A percentile compares a stretch with the other conserved stretches of the same genome.
Evolutionary conservation across 1,140 invertebrate genomes (phyloP).

Genomic region (Drosophila murphyi): DNA sequence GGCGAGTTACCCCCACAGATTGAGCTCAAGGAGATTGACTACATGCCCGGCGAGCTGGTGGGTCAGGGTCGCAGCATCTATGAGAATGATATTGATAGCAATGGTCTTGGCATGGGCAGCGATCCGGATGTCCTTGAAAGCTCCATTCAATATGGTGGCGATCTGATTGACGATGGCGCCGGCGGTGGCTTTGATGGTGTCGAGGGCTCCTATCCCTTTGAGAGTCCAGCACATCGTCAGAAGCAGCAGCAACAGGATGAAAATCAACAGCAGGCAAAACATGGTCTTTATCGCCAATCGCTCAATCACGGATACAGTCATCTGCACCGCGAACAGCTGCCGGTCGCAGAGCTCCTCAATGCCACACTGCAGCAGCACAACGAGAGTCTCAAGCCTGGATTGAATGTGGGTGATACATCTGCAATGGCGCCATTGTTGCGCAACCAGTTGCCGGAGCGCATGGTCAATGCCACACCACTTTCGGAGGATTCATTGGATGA

Average conservation of each 20-base stretch:
- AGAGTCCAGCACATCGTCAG: conserved; percentile 58
- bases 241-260: conserved; percentile 25
- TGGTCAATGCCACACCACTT: conserved; percentile 56
- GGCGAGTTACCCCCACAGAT: conserved; percentile 84
- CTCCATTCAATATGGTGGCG: conserved; percentile 80
- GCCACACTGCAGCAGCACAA: conserved; percentile 59
- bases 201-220: conserved; percentile 80
- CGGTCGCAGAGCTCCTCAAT: conserved; percentile 65
- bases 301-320: conserved; percentile 59
- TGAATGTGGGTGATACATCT: conserved; percentile 27
- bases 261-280: conserved; percentile 16
- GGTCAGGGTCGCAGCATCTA: conserved; percentile 50
- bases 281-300: not conserved
- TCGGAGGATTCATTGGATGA: conserved; percentile 61
- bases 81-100: conserved; percentile 65
- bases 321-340: conserved; percentile 73
- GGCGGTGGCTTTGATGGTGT: conserved; percentile 80
- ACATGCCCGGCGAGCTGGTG: conserved; percentile 73
- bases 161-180: conserved; percentile 77
- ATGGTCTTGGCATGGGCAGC: conserved; percentile 46
- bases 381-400: conserved; percentile 11
- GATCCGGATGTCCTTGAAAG: conserved; percentile 64
- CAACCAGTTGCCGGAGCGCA: conserved; percentile 28
- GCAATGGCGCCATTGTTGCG: conserved; percentile 62
- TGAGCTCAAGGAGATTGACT: conserved; percentile 83